phyloP scores from a whole-genome alignment of 2,888 invertebrate species.

The Drosophila seclusa region DNA sequence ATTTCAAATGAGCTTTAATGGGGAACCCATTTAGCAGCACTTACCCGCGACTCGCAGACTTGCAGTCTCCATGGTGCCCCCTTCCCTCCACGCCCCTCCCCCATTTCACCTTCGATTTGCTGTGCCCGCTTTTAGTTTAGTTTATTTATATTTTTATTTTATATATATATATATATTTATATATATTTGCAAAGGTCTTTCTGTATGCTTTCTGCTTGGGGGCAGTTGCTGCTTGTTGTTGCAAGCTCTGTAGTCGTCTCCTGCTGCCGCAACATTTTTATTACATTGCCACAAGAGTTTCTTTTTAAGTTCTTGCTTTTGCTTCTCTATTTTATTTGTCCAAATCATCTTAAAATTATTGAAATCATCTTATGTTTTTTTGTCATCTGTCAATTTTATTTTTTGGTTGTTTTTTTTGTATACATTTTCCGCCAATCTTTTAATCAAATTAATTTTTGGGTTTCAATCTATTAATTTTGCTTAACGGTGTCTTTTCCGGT shows the following conservation, averaged over 20 bases:
- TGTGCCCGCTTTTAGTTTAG: slow-evolving; percentile 41
- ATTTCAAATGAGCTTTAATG: slow-evolving; percentile 85
- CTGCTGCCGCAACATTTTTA: slow-evolving; percentile 28
- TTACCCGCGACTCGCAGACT: slow-evolving; percentile 59
- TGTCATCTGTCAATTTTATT: background rate
- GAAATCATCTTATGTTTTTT: background rate
- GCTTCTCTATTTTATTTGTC: background rate
- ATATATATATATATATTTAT: slow-evolving; percentile 2
- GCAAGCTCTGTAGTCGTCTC: slow-evolving; percentile 19
- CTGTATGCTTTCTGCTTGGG: slow-evolving; percentile 23
- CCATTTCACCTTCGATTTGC: background rate
- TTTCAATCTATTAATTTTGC: too few species aligned
- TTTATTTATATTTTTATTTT: slow-evolving; percentile 63
- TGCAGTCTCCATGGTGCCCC: slow-evolving; percentile 26
- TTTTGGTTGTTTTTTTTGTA: background rate
- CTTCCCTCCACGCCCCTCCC: background rate
- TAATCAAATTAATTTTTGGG: background rate
- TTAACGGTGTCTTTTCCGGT: too few species aligned
- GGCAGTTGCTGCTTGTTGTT: slow-evolving; percentile 27
- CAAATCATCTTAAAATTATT: slow-evolving; percentile 16
- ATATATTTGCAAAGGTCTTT: slow-evolving; percentile 35
- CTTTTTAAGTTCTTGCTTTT: background rate
- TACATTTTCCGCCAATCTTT: background rate
- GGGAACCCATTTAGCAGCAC: slow-evolving; percentile 83
- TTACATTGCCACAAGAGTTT: slow-evolving; percentile 28